These are phyloP conservation scores for Caerostris darwini DNA, from an alignment of 1,140 invertebrate genomes.

Conservation along the genomic window DNA sequence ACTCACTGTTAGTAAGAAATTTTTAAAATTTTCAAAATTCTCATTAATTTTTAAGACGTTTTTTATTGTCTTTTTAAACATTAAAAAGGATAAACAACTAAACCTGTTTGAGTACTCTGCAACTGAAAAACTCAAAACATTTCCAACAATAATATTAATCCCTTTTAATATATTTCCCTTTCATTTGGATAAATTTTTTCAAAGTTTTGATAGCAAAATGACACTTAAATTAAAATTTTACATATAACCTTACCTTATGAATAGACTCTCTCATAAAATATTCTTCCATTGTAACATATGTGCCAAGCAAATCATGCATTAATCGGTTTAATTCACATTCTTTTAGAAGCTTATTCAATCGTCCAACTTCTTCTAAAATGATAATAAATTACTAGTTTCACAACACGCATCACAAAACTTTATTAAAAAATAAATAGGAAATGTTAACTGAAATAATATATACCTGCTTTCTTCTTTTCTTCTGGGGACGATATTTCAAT, in stretches of 20 bases:
- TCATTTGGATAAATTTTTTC: too few species aligned
- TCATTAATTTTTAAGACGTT: too few species aligned
- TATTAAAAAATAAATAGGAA: background rate
- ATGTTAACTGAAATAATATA: background rate
- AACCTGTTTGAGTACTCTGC: too few species aligned
- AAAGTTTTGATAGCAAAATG: too few species aligned
- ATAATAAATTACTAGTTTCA: background rate
- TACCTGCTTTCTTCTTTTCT: constrained; percentile 83
- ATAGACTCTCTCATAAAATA: constrained; percentile 98
- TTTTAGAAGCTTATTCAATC: constrained; percentile 88
- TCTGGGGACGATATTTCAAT: constrained; percentile 86
- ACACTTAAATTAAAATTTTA: background rate
- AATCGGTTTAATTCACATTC: constrained; percentile 90
- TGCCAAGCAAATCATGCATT: constrained; percentile 94
- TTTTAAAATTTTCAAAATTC: too few species aligned
- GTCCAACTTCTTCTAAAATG: constrained; percentile 83
- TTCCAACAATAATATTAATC: too few species aligned
- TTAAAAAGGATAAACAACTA: too few species aligned
- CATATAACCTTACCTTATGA: constrained; percentile 85
- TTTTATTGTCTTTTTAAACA: too few species aligned
- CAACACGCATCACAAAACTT: background rate
- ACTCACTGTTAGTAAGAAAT: too few species aligned
- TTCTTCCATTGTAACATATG: constrained; percentile 96
- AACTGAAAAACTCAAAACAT: too few species aligned
- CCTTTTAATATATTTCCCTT: too few species aligned